These are phyloP conservation scores for Anadara kagoshimensis DNA, from an alignment of 1,140 invertebrate genomes.

Conservation along the genomic window DNA sequence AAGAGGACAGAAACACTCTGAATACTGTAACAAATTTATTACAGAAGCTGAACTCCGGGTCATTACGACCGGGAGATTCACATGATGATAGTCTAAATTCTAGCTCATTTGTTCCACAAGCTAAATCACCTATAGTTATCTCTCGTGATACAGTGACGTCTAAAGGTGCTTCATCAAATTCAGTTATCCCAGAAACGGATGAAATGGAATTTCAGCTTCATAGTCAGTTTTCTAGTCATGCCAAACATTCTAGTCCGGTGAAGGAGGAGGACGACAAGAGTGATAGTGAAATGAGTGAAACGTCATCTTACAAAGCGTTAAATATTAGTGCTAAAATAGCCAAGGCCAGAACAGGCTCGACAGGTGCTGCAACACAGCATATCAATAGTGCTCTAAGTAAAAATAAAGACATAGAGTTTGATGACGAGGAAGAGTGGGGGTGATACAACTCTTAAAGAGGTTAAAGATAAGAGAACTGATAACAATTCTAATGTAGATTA, in stretches of 20 bases:
- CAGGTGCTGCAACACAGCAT: too few species aligned
- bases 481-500: too few species aligned
- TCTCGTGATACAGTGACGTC: slow-evolving; percentile 17
- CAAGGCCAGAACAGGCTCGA: too few species aligned
- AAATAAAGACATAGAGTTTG: slow-evolving; percentile 33
- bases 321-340: slow-evolving; percentile 12
- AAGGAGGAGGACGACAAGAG: slow-evolving; percentile 15
- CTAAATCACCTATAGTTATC: slow-evolving; percentile 35
- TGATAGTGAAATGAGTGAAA: slow-evolving; percentile 37
- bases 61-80: neutral
- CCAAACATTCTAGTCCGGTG: neutral
- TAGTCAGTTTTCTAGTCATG: slow-evolving; percentile 34
- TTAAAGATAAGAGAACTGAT: neutral
- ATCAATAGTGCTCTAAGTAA: too few species aligned
- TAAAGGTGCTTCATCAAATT: slow-evolving; percentile 1
- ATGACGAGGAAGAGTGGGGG: slow-evolving; percentile 56
- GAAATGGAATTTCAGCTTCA: slow-evolving; percentile 37
- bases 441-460: slow-evolving; percentile 37
- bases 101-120: slow-evolving; percentile 23
- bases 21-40: slow-evolving; percentile 30
- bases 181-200: slow-evolving; percentile 9
- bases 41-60: slow-evolving; percentile 21
- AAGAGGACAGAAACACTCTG: slow-evolving; percentile 9
- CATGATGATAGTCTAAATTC: slow-evolving; percentile 30
- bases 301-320: slow-evolving; percentile 26